Evolutionary conservation across 2,797 vertebrate species (phyloP).

Genomic region (Bucorvus abyssinicus): DNA sequence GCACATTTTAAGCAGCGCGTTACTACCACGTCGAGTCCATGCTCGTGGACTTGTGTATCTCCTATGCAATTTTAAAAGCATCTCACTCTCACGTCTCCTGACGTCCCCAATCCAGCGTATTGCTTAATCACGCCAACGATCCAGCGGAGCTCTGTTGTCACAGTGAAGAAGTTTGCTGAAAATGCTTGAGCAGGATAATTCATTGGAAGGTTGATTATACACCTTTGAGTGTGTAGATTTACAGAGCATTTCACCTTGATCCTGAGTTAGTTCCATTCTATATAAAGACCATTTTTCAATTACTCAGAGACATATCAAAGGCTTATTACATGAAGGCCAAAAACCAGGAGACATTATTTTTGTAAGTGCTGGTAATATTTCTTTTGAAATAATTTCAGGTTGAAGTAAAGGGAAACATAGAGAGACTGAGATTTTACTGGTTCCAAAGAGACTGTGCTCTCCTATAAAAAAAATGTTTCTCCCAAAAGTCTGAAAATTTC

Average conservation of each 20-base stretch:
- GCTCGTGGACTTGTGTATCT: background rate
- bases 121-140: background rate
- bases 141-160: background rate
- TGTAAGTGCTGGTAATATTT: background rate
- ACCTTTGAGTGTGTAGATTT: background rate
- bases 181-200: background rate
- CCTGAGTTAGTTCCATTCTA: background rate
- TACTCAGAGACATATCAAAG: background rate
- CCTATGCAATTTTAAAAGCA: background rate
- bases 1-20: background rate
- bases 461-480: fast-evolving
- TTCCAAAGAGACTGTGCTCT: background rate
- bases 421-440: background rate
- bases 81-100: background rate
- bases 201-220: background rate
- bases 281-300: background rate
- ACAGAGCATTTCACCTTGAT: background rate
- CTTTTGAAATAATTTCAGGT: background rate
- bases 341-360: fast-evolving
- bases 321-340: background rate
- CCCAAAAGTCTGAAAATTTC: background rate
- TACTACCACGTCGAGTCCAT: background rate
- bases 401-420: background rate
- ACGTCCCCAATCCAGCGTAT: background rate
- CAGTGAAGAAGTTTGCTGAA: background rate